Conservation (phyloP, 2,888 invertebrate species). For the Dasypogon diadema region DNA sequence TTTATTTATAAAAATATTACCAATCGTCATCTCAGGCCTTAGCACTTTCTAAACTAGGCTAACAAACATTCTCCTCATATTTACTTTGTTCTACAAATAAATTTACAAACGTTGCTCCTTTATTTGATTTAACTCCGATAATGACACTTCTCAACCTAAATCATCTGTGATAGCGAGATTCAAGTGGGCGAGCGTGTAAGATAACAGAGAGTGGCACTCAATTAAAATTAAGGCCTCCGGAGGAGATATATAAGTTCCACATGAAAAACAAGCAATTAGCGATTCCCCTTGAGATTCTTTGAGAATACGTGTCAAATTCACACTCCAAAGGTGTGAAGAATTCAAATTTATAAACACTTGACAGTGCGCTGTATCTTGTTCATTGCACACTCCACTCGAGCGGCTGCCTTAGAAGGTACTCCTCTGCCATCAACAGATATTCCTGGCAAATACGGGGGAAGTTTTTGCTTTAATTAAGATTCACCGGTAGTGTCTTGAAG, state of each 20-base stretch:
- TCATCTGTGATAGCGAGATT: background rate
- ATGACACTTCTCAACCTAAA: too few species aligned
- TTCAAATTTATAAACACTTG: slow-evolving; percentile 32
- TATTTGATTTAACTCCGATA: too few species aligned
- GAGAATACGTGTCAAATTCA: slow-evolving; percentile 51
- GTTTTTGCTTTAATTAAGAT: slow-evolving; percentile 39
- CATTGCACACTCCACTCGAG: background rate
- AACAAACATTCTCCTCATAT: too few species aligned
- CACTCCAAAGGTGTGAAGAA: slow-evolving; percentile 50
- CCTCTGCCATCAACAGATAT: slow-evolving; percentile 39
- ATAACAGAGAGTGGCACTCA: slow-evolving; percentile 43
- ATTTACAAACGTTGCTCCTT: too few species aligned
- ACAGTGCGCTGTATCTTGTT: background rate
- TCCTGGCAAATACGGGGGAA: slow-evolving; percentile 17
- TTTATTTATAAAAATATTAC: too few species aligned
- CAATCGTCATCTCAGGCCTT: too few species aligned
- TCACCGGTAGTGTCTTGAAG: slow-evolving; percentile 1
- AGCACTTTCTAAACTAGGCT: too few species aligned
- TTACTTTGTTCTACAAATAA: too few species aligned
- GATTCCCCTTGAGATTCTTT: slow-evolving; percentile 42
- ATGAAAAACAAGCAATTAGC: slow-evolving; percentile 48
- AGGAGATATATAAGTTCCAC: slow-evolving; percentile 35
- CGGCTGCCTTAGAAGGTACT: background rate
- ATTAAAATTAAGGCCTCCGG: slow-evolving; percentile 49
- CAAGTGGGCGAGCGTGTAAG: background rate